A percentile compares a stretch with the other conserved stretches of the same genome.
Conservation (phyloP, 1,140 invertebrate species). For the Cotesia glomerata region DNA sequence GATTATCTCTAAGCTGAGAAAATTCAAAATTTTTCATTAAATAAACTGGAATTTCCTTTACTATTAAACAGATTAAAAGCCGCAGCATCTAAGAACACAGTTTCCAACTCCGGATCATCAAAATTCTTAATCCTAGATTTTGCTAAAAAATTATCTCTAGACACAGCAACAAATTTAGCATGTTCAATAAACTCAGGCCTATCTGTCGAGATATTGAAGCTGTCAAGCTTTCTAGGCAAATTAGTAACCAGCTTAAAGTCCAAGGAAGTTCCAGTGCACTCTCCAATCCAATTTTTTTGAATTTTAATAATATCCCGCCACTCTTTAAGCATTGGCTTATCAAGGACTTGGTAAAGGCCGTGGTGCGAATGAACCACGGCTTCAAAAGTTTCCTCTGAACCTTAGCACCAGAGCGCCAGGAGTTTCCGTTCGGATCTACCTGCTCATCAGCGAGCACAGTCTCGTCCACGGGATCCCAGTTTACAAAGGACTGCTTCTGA, state of each 20-base stretch:
- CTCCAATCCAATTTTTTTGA: conserved; percentile 95
- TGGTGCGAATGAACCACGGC: conserved; percentile 97
- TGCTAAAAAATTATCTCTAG: conserved; percentile 62
- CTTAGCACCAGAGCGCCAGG: conserved; percentile 96
- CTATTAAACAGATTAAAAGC: conserved; percentile 80
- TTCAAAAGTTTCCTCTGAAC: conserved; percentile 88
- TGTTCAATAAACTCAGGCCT: conserved; percentile 78
- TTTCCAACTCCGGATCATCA: conserved; percentile 25
- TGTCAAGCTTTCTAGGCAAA: conserved; percentile 52
- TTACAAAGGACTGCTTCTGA: conserved; percentile 87
- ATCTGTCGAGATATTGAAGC: conserved; percentile 77
- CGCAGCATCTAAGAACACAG: conserved; percentile 59
- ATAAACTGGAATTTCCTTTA: conserved; percentile 75
- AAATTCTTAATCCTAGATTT: conserved; percentile 45
- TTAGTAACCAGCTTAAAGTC: conserved; percentile 70
- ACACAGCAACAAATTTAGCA: conserved; percentile 70
- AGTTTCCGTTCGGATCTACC: conserved; percentile 88
- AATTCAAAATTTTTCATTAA: conserved; percentile 70
- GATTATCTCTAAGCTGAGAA: conserved; percentile 67
- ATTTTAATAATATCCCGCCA: conserved; percentile 88
- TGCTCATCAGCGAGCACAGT: conserved; percentile 99
- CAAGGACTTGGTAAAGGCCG: conserved; percentile 81
- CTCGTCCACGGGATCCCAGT: conserved; percentile 98
- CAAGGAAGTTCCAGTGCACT: conserved; percentile 83
- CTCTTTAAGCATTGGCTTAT: conserved; percentile 72